Percentiles rank a stretch among this genome's conserved stretches.
Evolutionary conservation across 2,888 invertebrate genomes (phyloP).

Genomic region (Leptura quadrifasciata): DNA sequence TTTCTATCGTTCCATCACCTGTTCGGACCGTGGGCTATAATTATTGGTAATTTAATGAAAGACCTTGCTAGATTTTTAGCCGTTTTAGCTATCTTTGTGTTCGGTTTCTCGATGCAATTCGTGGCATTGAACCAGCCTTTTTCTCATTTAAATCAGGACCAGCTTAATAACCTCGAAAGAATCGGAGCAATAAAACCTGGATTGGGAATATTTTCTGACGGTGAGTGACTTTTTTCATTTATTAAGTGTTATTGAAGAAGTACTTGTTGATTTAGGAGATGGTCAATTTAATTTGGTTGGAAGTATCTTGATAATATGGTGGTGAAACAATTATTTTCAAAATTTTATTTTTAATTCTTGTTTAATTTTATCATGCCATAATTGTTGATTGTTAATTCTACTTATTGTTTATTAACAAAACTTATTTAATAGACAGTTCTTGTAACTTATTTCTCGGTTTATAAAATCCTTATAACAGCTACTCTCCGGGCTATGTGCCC

Average conservation of each 20-base stretch:
- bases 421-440: too few relatives aligned
- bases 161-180: constrained; percentile 75
- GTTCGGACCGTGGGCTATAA: constrained; percentile 99
- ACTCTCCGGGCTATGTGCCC: too few relatives aligned
- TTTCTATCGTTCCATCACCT: constrained; percentile 99
- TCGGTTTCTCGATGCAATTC: constrained; percentile 98
- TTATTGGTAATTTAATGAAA: constrained; percentile 96
- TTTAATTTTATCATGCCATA: too few relatives aligned
- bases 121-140: constrained; percentile 97
- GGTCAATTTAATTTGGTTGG: constrained; percentile 10
- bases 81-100: constrained; percentile 97
- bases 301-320: too few relatives aligned
- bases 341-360: too few relatives aligned
- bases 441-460: too few relatives aligned
- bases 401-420: too few relatives aligned
- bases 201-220: constrained; percentile 81
- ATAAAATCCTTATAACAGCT: too few relatives aligned
- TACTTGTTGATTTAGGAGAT: not conserved
- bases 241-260: not conserved
- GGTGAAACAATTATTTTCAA: too few relatives aligned
- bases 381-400: too few relatives aligned
- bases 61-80: constrained; percentile 97
- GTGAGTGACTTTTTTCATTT: constrained; percentile 76
- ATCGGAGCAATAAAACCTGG: constrained; percentile 3
- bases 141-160: constrained; percentile 80